Base-by-base conservation (phyloP, 1,140 invertebrate species). In the Hesperophylax magnus region DNA sequence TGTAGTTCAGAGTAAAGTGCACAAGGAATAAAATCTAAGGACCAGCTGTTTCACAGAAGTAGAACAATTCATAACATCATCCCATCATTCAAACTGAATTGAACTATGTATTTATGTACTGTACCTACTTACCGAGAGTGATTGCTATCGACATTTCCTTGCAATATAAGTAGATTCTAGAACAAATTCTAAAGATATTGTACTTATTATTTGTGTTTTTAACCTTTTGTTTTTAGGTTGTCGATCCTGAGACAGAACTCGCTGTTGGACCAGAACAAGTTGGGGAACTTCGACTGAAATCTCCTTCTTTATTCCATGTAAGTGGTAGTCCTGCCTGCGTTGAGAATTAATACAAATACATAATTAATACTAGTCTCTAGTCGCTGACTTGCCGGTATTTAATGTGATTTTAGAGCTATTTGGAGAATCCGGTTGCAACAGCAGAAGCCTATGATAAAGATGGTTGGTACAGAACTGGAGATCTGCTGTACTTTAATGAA, bases 381-480 rank as follows among this genome's bases (percentile, higher is more conserved):
- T 3, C 11, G 3, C 20, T 61, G 3, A 11, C 3, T 1, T 2
- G 2, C 3, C 9, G n/a, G 3, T 20, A 61, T 61, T 61, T 7
- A 22, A 6, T 22, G 9, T 65, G 31, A 27, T 79, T 85, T 52
- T 20, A 93, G 87, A 92, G 91, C 18, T 94, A 94, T 82, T 90
- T 90, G 67, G 89, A 90, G 47, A 90, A 95, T 82, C 86, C 88
- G 8, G 85, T 91, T 81, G 92, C 92, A n/a, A 95, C 94, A 0
- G 86, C 86, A 20, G 90, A 92, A 56, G 92, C 91, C 0, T 92
- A 95, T 54, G 91, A 93, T 78, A 85, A 87, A 58, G 92, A 94
- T 71, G 91, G 93, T 0, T 96, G 94, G 94, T 90, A 95, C 24
- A 93, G 94, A 86, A 95, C 95, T 47, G 95, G 95, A 54, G 94